These are phyloP conservation scores for Poecilia latipinna DNA, from an alignment of 2,113 vertebrate species.

Conservation along the genomic window DNA sequence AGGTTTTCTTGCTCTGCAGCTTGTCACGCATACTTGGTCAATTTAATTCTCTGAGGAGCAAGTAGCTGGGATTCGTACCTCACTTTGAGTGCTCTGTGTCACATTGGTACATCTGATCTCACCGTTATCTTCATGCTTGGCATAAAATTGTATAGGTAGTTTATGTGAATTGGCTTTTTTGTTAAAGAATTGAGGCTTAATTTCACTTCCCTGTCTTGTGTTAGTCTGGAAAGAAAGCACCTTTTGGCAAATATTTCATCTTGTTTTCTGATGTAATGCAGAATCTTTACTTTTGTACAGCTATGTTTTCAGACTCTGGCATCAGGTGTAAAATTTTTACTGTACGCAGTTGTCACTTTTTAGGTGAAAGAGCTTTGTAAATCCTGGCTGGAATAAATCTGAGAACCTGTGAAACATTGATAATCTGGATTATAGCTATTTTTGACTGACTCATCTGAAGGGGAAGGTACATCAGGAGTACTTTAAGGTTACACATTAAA, in stretches of 20 bases:
- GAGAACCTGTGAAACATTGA: background rate
- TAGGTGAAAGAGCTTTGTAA: too few relatives aligned
- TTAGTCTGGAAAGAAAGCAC: background rate
- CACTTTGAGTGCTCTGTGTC: slow-evolving; percentile 64
- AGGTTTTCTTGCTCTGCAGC: slow-evolving; percentile 57
- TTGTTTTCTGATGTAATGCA: background rate
- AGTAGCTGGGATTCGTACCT: slow-evolving; percentile 54
- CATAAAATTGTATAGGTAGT: slow-evolving; percentile 25
- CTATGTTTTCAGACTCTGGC: too few relatives aligned
- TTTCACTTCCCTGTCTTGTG: background rate
- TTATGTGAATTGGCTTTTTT: slow-evolving; percentile 4
- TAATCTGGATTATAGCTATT: background rate
- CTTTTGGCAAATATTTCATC: background rate
- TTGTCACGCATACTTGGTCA: slow-evolving; percentile 63
- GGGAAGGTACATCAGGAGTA: too few relatives aligned
- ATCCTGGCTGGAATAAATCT: too few relatives aligned
- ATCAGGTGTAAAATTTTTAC: too few relatives aligned
- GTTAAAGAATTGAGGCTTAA: background rate
- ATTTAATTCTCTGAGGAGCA: slow-evolving; percentile 61
- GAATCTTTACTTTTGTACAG: too few relatives aligned
- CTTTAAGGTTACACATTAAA: too few relatives aligned
- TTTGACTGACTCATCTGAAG: background rate
- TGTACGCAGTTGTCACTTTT: too few relatives aligned
- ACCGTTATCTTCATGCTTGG: slow-evolving; percentile 35
- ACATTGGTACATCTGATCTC: slow-evolving; percentile 52